phyloP scores from a whole-genome alignment of 2,113 vertebrate species.

The Rhadina sibilatrix region DNA sequence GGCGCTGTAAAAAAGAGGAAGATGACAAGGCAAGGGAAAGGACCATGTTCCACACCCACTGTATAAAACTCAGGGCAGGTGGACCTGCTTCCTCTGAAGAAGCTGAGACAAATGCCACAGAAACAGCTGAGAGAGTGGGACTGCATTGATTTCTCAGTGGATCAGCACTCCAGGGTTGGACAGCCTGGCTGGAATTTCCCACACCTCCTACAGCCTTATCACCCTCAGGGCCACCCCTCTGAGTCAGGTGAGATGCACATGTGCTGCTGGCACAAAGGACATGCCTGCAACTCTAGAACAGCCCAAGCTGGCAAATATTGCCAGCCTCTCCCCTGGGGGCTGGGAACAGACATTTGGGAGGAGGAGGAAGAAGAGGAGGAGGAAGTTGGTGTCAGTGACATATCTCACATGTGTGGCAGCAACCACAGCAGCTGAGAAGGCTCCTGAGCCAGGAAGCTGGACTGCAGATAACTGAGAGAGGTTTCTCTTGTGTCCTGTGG shows the following conservation, averaged over 20 bases:
- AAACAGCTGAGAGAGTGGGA: not conserved
- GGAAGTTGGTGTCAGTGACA: not conserved
- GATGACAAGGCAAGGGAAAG: not conserved
- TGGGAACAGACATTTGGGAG: not conserved
- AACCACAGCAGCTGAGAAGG: not conserved
- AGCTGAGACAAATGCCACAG: not conserved
- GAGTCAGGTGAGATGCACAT: rapidly evolving
- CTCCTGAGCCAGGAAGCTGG: not conserved
- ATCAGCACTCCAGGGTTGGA: not conserved
- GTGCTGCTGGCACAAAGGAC: rapidly evolving
- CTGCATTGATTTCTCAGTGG: rapidly evolving
- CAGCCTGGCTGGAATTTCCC: not conserved
- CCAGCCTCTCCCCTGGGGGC: not conserved
- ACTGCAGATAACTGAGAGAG: not conserved
- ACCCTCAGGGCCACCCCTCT: not conserved
- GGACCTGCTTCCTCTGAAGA: not conserved
- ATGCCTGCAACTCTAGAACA: not conserved
- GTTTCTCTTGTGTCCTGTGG: not conserved
- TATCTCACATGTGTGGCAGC: not conserved
- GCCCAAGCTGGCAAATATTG: not conserved
- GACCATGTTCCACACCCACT: not conserved
- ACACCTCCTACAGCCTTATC: not conserved
- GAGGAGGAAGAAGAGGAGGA: not conserved
- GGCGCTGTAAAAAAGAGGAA: not conserved
- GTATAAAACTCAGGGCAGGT: not conserved